Base-by-base conservation (phyloP, 2,113 vertebrate species). In the Chelonoidis abingdonii region DNA sequence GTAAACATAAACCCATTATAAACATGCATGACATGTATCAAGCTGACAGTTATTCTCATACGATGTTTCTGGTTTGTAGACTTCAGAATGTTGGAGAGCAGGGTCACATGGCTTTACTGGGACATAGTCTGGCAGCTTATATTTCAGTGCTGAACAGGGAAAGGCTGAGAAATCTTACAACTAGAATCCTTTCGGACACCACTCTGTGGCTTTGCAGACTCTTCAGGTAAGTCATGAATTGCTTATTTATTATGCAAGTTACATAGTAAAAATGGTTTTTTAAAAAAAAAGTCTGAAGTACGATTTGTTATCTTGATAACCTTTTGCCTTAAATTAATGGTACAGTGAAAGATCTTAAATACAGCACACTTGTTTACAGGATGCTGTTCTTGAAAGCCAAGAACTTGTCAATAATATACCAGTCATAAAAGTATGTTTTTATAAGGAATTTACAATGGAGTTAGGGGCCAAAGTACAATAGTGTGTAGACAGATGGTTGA, bases 181-280 rank as follows among this genome's bases (percentile, higher is more conserved):
- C 99, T 1, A 98, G 99, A 86, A 99, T 99, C 97, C 98, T 99
- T 91, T 99, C 99, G 1, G 99, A 99, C 96, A 99, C 99, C 62
- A 99, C 99, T 0, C 98, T 99, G 69, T 99, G 99, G 99, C 98
- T 99, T 27, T 99, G 99, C 98, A 98, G 99, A 92, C 99, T 99
- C 83, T 99, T 99, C 98, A 99, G 99, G 99, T 99, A 97, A 96
- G 95, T 92, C 5, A n/a, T 47, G 50, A 89, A 25, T 59, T 93
- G 59, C 83, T 79, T 93, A 4, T 80, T 92, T 89, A 53, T 72
- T 88, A 35, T 1, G 2, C 80, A 69, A 50, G 57, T 21, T 83
- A 21, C 21, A 35, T 35, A 69, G 25, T 75, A 35, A 21, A 82
- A 65, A 54, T 53, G 27, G 11, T 41, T 47, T 92, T 79, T 38